Base-by-base conservation (phyloP, 2,113 vertebrate species). In the Perognathus longimembris region DNA sequence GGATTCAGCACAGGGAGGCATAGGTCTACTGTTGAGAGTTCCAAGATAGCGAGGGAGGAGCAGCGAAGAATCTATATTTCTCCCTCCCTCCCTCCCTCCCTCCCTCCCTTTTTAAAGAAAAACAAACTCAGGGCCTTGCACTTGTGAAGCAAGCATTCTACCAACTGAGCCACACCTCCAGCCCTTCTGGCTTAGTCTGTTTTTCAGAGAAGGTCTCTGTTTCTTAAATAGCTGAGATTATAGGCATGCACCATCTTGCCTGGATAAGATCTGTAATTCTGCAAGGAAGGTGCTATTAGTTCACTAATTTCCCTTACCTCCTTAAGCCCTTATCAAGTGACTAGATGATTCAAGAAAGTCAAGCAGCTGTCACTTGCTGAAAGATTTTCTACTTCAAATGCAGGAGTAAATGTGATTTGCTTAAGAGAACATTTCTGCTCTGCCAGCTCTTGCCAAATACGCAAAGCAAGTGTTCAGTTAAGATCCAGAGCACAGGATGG, bases 291-390 rank as follows among this genome's bases (percentile, higher is more conserved):
- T 3, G 12, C 59, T 12, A 20, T 69, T 22, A 32, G 22, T 54
- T 34, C 71, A 57, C 59, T 64, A 8, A 57, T 59, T 78, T 40
- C 50, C 73, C 34, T 84, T 28, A 64, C 32, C 17, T 34, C 75
- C 64, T 79, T 21, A 26, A 78, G 81, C 38, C 78, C 38, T n/a
- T 59, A 74, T 67, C 67, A 66, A 86, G n/a, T 30, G 42, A 71
- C 54, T 30, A 24, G 71, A 80, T 9, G 17, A 32, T 34, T 79
- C 57, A 86, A 0, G 1, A 50, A 89, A 92, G 87, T 69, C 76
- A 78, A 75, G 90, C 77, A 81, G 90, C 78, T 93, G 81, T 64
- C 88, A 89, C 66, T 77, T 30, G 85, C 24, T 75, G 63, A 64
- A 89, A 66, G 80, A 93, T 18, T 7, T 83, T 67, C 67, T 28